Evolutionary conservation across 2,113 vertebrate species (phyloP), one percentile per base, ranked within the genome.

Genomic region (Anthoscopus minutus): DNA sequence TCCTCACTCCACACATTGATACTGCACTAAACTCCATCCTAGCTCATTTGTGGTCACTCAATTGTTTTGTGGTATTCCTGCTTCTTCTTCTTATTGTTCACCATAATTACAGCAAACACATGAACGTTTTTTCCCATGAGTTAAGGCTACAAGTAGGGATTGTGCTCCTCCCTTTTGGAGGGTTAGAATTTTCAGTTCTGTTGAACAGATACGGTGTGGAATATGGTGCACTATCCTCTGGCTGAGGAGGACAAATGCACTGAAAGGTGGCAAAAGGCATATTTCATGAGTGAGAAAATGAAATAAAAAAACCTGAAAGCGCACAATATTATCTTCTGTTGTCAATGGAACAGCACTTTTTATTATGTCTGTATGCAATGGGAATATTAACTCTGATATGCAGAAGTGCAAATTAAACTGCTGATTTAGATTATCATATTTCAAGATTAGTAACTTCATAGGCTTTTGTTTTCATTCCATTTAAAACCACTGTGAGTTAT

Each of bases 391-490:
- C 14, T 91, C 48, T 93, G 65, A 76, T 79, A 53, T 71, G 44
- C 7, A 9, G 85, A 91, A 92, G 48, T 61, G 86, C 72, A 71
- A 89, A 94, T 92, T 92, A 89, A 90, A 81, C 60, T 81, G 37
- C 86, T 84, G 71, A 67, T 91, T 91, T 92, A 86, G 61, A 45
- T 81, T n/a, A 51, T 27, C 23, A 7, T 92, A 76, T 92, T 86
- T 91, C 62, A 79, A 47, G 22, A 40, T 79, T 5, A 57, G 37
- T 40, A 88, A 84, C 45, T 69, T 84, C 27, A 67, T 31, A 60
- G 56, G 25, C 19, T 58, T 80, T 74, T 69, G 56, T 72, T 84
- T 67, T n/a, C 31, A 31, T 62, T 86, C 9, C 31, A n/a, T 77
- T 33, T 54, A 83, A 86, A 94, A 88, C 9, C 42, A 77, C 27